Conservation (phyloP, 2,113 vertebrate species). For the Saguinus imperator region DNA sequence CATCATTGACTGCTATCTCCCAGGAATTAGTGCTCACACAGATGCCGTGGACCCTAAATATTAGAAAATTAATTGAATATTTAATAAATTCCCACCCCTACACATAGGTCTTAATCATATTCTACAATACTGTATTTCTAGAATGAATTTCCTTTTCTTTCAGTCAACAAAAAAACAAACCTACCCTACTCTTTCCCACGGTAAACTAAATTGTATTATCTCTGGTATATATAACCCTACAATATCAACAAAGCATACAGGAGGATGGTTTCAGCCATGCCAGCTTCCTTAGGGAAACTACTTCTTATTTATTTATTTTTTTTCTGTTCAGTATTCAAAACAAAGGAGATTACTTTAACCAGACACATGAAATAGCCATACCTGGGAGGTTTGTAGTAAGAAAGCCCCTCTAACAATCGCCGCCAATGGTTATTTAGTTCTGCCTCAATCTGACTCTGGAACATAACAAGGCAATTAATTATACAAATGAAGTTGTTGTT, state of each 20-base stretch:
- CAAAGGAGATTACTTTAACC: not conserved
- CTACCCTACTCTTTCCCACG: not conserved
- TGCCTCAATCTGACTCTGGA: constrained; percentile 92
- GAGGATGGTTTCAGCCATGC: not conserved
- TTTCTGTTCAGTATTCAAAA: too few relatives aligned
- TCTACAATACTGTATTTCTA: not conserved
- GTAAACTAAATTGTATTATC: not conserved
- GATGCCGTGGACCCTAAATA: not conserved
- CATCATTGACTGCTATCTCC: not conserved
- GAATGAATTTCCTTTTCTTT: constrained; percentile 38
- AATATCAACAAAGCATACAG: not conserved
- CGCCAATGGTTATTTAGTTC: constrained; percentile 93
- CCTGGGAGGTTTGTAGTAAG: constrained; percentile 96
- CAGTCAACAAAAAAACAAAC: not conserved
- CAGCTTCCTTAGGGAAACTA: not conserved
- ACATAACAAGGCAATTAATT: constrained; percentile 54
- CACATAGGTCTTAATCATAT: not conserved
- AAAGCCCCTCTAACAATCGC: constrained; percentile 92
- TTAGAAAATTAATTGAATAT: not conserved
- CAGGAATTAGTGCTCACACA: not conserved
- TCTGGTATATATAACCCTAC: not conserved
- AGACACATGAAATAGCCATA: constrained; percentile 69
- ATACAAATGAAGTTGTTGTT: not conserved
- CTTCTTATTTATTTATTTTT: too few relatives aligned
- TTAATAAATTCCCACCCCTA: not conserved